phyloP scores from a whole-genome alignment of 2,888 invertebrate species.

The Rugalucina vietnamica region DNA sequence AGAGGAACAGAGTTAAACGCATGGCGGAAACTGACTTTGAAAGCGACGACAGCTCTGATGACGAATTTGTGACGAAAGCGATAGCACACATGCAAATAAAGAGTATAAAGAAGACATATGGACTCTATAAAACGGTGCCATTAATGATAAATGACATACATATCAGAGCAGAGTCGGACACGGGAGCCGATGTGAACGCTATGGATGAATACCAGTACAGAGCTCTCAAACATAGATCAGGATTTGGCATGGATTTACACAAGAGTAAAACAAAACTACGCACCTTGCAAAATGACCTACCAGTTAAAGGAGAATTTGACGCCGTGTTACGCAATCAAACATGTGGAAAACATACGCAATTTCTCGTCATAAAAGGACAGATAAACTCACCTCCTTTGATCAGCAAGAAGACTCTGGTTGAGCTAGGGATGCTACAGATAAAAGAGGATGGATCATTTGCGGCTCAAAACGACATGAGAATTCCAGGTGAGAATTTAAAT shows the following conservation, averaged over 20 bases:
- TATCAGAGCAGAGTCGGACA: slow-evolving; percentile 20
- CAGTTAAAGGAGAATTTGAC: slow-evolving; percentile 23
- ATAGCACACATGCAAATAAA: not conserved
- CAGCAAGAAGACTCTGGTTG: not conserved
- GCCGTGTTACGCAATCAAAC: slow-evolving; percentile 14
- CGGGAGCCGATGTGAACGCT: not conserved
- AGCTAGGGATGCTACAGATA: slow-evolving; percentile 13
- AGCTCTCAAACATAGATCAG: not conserved
- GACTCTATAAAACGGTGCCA: not conserved
- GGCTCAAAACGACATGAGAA: not conserved
- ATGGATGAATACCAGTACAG: slow-evolving; percentile 29
- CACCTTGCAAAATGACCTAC: slow-evolving; percentile 14
- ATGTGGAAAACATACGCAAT: slow-evolving; percentile 10
- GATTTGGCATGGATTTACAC: not conserved
- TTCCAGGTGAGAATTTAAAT: not conserved
- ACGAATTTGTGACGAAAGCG: not conserved
- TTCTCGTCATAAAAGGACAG: slow-evolving; percentile 2
- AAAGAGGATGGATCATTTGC: not conserved
- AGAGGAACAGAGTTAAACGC: not conserved
- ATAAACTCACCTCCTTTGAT: slow-evolving; percentile 30
- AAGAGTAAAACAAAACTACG: slow-evolving; percentile 13
- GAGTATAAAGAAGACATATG: not conserved
- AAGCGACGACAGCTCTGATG: not conserved
- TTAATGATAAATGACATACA: slow-evolving; percentile 18
- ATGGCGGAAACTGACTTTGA: not conserved